These are phyloP conservation scores for Oncorhynchus tshawytscha DNA, from an alignment of 2,113 vertebrate genomes.

Conservation along the genomic window DNA sequence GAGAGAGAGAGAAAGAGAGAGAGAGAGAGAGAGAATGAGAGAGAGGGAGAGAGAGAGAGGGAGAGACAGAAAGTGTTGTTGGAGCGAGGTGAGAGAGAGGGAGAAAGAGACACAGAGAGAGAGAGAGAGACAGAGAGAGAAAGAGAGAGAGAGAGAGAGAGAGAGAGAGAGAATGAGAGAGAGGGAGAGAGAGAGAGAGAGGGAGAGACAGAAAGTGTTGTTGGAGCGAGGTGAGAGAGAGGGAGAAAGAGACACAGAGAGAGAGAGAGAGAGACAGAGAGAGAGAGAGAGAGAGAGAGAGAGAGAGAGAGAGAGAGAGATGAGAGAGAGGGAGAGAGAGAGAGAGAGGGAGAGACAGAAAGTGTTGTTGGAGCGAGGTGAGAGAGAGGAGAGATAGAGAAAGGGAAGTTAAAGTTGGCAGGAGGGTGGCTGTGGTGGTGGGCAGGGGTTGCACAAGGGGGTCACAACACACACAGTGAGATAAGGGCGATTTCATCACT, in stretches of 20 bases:
- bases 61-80: too few relatives aligned
- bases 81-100: too few relatives aligned
- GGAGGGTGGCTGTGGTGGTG: conserved; percentile 50
- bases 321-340: too few relatives aligned
- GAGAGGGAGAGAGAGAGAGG: too few relatives aligned
- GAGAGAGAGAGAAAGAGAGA: too few relatives aligned
- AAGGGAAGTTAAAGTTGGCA: conserved; percentile 71
- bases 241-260: not conserved
- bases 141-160: too few relatives aligned
- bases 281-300: conserved; percentile 7
- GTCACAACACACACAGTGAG: conserved; percentile 83
- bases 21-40: too few relatives aligned
- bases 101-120: too few relatives aligned
- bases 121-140: too few relatives aligned
- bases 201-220: not conserved
- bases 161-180: too few relatives aligned
- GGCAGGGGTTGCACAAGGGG: conserved; percentile 88
- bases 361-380: conserved; percentile 6
- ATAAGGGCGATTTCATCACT: conserved; percentile 86
- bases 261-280: conserved; percentile 22
- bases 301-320: conserved; percentile 41
- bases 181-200: conserved; percentile 20
- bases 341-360: not conserved
- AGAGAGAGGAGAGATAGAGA: conserved; percentile 78
- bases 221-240: conserved; percentile 7